A percentile compares a stretch with the other conserved stretches of the same genome.
Evolutionary conservation across 2,797 vertebrate species (phyloP).

Genomic region (Limosa lapponica): DNA sequence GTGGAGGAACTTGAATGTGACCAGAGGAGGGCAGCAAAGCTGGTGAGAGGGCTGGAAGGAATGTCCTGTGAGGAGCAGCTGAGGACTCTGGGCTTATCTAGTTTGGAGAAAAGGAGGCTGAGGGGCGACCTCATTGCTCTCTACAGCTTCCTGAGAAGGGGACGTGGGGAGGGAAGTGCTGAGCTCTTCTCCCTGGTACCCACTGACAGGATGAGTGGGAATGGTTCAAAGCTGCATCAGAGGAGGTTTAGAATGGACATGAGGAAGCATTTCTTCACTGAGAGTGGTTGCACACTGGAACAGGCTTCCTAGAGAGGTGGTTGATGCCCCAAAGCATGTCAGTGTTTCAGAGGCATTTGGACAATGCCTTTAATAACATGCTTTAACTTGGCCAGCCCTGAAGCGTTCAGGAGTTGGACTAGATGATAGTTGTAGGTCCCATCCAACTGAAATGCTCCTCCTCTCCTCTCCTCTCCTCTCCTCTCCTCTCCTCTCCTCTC

Average conservation of each 20-base stretch:
- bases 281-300: neutral
- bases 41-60: neutral
- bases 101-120: neutral
- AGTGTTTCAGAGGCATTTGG: neutral
- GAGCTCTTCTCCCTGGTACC: neutral
- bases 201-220: no score
- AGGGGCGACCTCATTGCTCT: rapidly evolving
- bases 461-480: neutral
- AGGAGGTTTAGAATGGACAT: no score
- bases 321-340: neutral
- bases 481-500: neutral
- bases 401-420: neutral
- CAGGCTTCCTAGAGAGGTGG: neutral
- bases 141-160: neutral
- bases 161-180: neutral
- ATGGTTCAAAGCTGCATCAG: neutral
- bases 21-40: neutral
- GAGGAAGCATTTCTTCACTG: rapidly evolving
- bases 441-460: neutral
- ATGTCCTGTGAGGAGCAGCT: neutral
- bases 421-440: neutral
- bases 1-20: rapidly evolving
- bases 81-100: neutral
- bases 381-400: neutral
- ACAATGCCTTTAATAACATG: neutral